Conservation (phyloP, 1,140 invertebrate genomes). For the Linepithema humile region DNA sequence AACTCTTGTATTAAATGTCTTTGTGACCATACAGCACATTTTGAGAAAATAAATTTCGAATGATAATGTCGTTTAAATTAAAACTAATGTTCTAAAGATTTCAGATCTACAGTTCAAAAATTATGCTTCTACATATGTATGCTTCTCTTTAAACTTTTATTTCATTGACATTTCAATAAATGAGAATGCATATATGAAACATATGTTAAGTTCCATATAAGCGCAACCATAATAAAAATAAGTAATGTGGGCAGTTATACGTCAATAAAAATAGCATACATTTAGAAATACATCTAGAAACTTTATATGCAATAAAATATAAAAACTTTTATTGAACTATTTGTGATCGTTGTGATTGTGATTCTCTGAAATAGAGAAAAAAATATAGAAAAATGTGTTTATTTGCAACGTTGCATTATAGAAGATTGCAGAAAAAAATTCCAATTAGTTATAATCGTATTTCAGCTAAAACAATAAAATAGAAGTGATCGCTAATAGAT, state of each 20-base stretch:
- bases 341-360: too few relatives aligned
- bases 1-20: background rate
- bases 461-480: background rate
- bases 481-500: background rate
- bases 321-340: too few relatives aligned
- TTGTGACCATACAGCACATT: background rate
- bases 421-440: too few relatives aligned
- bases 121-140: background rate
- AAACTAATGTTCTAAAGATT: background rate
- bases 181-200: background rate
- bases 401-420: too few relatives aligned
- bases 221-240: background rate
- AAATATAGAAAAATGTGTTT: too few relatives aligned
- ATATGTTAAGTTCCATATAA: background rate
- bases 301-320: conserved; percentile 13
- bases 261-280: background rate
- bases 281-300: too few relatives aligned
- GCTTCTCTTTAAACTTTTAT: background rate
- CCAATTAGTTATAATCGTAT: background rate
- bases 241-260: background rate
- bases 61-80: background rate
- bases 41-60: background rate
- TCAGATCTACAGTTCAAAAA: background rate
- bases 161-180: background rate
- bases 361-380: too few relatives aligned